A percentile compares a stretch with the other conserved stretches of the same genome.
phyloP scores from a whole-genome alignment of 2,113 vertebrate species.

The Aleadryas rufinucha region DNA sequence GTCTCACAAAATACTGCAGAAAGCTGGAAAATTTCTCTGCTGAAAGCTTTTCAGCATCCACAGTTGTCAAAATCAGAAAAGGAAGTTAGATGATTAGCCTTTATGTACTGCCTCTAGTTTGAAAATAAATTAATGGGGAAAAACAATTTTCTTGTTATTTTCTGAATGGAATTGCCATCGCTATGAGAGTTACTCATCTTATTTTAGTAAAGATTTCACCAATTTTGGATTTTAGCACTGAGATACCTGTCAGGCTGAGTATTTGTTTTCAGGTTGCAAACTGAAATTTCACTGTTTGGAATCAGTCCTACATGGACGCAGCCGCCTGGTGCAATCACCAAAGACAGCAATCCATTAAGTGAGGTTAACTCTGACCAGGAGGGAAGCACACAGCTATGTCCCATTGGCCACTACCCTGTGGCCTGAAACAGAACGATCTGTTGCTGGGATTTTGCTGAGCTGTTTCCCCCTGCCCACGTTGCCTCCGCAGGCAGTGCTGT shows the following conservation, averaged over 20 bases:
- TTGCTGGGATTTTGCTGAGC: background rate
- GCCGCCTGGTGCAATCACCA: background rate
- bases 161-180: background rate
- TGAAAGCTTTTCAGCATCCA: no score
- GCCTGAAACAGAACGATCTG: background rate
- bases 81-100: background rate
- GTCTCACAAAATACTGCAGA: no score
- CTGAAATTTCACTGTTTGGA: background rate
- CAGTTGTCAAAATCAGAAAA: background rate
- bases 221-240: background rate
- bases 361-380: background rate
- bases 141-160: background rate
- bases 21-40: no score
- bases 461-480: background rate
- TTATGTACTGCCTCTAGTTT: background rate
- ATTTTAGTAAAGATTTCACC: background rate
- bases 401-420: background rate
- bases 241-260: background rate
- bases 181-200: background rate
- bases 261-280: background rate
- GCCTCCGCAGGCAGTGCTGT: constrained; percentile 85
- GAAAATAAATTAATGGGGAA: background rate
- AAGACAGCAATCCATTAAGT: background rate
- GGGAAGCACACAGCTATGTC: background rate
- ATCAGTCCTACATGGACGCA: background rate